Conservation (phyloP, 2,113 vertebrate species). For the Nasalis larvatus region DNA sequence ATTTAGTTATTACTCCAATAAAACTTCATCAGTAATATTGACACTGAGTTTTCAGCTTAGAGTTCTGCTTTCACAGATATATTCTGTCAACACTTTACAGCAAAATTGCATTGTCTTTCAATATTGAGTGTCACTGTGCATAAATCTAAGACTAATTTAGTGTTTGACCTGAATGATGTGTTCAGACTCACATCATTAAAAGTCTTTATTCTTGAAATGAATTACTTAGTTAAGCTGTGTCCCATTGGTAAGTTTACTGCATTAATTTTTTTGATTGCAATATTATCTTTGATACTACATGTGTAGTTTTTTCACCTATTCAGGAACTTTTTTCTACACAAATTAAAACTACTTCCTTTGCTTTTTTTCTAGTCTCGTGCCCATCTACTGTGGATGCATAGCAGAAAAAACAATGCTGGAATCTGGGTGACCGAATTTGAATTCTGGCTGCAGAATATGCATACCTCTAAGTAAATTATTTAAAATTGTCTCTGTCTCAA, state of each 20-base stretch:
- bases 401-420: neutral
- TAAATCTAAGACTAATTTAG: neutral
- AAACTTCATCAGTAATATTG: neutral
- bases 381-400: neutral
- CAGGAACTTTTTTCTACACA: neutral
- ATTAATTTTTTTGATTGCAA: neutral
- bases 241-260: neutral
- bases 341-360: neutral
- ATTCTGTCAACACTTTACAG: neutral
- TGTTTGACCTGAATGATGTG: neutral
- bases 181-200: neutral
- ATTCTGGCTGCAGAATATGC: accelerated
- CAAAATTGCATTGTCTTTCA: neutral
- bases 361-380: too few species aligned
- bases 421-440: neutral
- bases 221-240: neutral
- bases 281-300: neutral
- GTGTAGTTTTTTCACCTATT: neutral
- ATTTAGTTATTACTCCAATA: neutral
- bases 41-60: neutral
- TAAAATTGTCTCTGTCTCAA: neutral
- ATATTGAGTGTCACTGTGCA: neutral
- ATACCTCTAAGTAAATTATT: neutral
- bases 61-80: neutral
- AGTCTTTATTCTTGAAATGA: neutral